phyloP scores from a whole-genome alignment of 2,113 vertebrate species.

The Microtus richardsoni region DNA sequence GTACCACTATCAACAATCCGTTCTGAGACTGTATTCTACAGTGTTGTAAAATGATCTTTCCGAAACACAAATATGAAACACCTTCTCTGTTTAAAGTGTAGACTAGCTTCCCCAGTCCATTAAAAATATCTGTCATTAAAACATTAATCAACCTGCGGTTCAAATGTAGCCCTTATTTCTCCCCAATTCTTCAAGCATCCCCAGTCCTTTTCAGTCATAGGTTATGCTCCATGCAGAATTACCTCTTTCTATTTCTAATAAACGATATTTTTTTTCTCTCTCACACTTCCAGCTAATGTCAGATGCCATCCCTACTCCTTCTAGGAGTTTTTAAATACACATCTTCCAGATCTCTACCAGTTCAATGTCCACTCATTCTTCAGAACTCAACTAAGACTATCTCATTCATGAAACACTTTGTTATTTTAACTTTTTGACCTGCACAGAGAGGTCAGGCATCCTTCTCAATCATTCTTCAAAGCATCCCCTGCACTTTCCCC shows the following conservation, averaged over 20 bases:
- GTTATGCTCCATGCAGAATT: not conserved
- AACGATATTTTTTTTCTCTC: constrained; percentile 1
- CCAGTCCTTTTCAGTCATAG: not conserved
- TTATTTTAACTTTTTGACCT: too few relatives aligned
- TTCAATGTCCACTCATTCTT: not conserved
- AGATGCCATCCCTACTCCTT: not conserved
- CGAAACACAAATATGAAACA: not conserved
- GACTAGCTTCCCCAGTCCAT: not conserved
- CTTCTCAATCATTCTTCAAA: not conserved
- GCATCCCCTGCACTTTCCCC: not conserved
- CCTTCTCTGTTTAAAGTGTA: not conserved
- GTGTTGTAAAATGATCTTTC: not conserved
- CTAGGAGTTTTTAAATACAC: not conserved
- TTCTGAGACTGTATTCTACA: not conserved
- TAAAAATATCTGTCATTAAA: not conserved
- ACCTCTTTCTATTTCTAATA: not conserved
- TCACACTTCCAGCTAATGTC: not conserved
- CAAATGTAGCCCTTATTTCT: not conserved
- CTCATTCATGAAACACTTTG: not conserved
- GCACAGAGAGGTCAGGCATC: not conserved
- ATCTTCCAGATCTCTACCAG: not conserved
- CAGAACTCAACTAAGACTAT: not conserved
- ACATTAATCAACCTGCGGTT: not conserved
- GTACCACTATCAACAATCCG: not conserved
- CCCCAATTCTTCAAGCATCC: not conserved